A percentile compares a stretch with the other conserved stretches of the same genome.
Conservation (phyloP, 2,888 invertebrate species). For the Eilema griseolum region DNA sequence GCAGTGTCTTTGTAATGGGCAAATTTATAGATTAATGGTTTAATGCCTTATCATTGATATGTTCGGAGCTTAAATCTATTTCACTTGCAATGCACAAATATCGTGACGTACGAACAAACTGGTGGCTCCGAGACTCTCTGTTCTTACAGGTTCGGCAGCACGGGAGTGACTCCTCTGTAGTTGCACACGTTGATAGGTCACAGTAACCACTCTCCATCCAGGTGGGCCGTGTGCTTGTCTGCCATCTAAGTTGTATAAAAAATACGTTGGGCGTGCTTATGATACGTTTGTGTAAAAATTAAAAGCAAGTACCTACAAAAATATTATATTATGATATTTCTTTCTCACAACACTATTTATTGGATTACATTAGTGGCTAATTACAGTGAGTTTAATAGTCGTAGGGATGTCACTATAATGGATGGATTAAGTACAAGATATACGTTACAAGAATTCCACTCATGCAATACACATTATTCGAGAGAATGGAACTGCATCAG, state of each 20-base stretch:
- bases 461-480: not conserved
- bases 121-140: too few relatives aligned
- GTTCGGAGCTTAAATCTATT: too few relatives aligned
- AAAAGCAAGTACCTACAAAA: not conserved
- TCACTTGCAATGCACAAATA: too few relatives aligned
- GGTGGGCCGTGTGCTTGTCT: too few relatives aligned
- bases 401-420: not conserved
- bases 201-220: too few relatives aligned
- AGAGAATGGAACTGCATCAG: slow-evolving; percentile 10
- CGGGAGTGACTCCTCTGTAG: too few relatives aligned
- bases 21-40: not conserved
- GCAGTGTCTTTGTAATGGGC: not conserved
- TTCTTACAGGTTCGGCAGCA: too few relatives aligned
- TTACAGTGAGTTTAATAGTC: not conserved
- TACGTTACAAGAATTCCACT: not conserved
- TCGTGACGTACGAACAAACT: too few relatives aligned
- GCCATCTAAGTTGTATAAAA: too few relatives aligned
- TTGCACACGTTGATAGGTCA: too few relatives aligned
- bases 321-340: not conserved
- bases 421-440: not conserved
- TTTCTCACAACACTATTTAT: not conserved
- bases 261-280: not conserved
- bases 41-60: too few relatives aligned
- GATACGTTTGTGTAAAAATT: not conserved
- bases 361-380: not conserved